Evolutionary conservation across 2,888 invertebrate genomes (phyloP).

Genomic region (Lasioglossum marginatum): DNA sequence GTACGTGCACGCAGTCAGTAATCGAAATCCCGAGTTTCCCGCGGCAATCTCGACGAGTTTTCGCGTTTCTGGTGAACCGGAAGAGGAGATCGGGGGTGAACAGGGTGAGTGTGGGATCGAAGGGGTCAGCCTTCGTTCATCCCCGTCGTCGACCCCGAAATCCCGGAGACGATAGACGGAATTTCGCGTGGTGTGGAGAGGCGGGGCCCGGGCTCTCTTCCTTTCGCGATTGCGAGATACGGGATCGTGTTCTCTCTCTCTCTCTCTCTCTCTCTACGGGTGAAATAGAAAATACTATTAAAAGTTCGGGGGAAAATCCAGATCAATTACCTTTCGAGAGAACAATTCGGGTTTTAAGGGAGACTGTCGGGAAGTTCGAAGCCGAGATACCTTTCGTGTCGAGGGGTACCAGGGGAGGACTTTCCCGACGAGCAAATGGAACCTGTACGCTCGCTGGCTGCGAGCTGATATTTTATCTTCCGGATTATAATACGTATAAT

Average conservation of each 20-base stretch:
- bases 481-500: slow-evolving; percentile 26
- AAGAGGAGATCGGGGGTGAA: not conserved
- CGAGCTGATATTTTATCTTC: slow-evolving; percentile 35
- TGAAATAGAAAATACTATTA: slow-evolving; percentile 68
- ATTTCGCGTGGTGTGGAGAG: slow-evolving; percentile 1
- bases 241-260: slow-evolving; percentile 25
- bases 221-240: slow-evolving; percentile 18
- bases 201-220: not conserved
- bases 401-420: slow-evolving; percentile 35
- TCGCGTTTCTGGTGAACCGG: not conserved
- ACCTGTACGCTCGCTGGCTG: slow-evolving; percentile 31
- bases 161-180: slow-evolving; percentile 43
- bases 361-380: slow-evolving; percentile 48
- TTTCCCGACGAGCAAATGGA: slow-evolving; percentile 60
- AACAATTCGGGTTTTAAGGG: slow-evolving; percentile 63
- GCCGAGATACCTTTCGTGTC: slow-evolving; percentile 34
- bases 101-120: not conserved
- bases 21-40: not conserved
- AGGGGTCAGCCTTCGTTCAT: slow-evolving; percentile 10
- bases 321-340: slow-evolving; percentile 71
- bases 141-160: slow-evolving; percentile 4
- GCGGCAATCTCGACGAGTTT: slow-evolving; percentile 36
- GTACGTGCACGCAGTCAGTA: slow-evolving; percentile 8
- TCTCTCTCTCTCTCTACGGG: no score
- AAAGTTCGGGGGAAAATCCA: slow-evolving; percentile 68